phyloP scores from a whole-genome alignment of 1,140 invertebrate genomes.

The Zaprionus nigranus region DNA sequence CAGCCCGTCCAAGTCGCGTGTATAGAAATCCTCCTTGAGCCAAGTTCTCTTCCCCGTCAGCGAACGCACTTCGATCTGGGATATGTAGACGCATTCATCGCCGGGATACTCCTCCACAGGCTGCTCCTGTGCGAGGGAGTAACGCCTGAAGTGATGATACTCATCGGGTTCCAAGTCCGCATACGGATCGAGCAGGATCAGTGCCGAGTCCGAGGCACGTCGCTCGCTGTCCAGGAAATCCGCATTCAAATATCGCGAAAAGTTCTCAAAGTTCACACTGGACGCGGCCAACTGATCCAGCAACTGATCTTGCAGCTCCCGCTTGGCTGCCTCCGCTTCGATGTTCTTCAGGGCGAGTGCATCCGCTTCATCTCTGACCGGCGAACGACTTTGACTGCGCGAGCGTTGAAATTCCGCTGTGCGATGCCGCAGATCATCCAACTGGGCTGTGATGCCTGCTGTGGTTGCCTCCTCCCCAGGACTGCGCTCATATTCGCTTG shows the following conservation, averaged over 20 bases:
- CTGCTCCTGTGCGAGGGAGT: slow-evolving; percentile 75
- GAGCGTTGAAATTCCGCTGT: slow-evolving; percentile 75
- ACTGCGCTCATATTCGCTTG: slow-evolving; percentile 35
- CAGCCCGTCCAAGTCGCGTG: slow-evolving; percentile 38
- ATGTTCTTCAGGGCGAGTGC: slow-evolving; percentile 48
- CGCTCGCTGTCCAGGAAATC: slow-evolving; percentile 77
- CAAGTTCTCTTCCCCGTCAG: slow-evolving; percentile 71
- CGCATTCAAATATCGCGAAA: slow-evolving; percentile 69
- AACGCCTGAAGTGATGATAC: slow-evolving; percentile 79
- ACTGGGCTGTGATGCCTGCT: slow-evolving; percentile 27
- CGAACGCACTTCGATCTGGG: slow-evolving; percentile 73
- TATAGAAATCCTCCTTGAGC: slow-evolving; percentile 75
- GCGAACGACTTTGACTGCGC: slow-evolving; percentile 74
- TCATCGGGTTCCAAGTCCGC: slow-evolving; percentile 73
- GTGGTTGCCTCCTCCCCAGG: slow-evolving; percentile 42
- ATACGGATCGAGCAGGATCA: slow-evolving; percentile 53
- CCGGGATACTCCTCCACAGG: slow-evolving; percentile 78
- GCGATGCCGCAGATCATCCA: slow-evolving; percentile 68
- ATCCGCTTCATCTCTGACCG: slow-evolving; percentile 43
- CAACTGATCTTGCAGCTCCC: slow-evolving; percentile 69
- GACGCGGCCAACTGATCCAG: slow-evolving; percentile 66
- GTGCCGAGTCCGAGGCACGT: slow-evolving; percentile 73
- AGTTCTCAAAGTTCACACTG: slow-evolving; percentile 68
- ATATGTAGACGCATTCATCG: slow-evolving; percentile 76
- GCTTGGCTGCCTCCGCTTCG: slow-evolving; percentile 57